Conservation (phyloP, 1,140 invertebrate species). For the Calephelis virginiensis region DNA sequence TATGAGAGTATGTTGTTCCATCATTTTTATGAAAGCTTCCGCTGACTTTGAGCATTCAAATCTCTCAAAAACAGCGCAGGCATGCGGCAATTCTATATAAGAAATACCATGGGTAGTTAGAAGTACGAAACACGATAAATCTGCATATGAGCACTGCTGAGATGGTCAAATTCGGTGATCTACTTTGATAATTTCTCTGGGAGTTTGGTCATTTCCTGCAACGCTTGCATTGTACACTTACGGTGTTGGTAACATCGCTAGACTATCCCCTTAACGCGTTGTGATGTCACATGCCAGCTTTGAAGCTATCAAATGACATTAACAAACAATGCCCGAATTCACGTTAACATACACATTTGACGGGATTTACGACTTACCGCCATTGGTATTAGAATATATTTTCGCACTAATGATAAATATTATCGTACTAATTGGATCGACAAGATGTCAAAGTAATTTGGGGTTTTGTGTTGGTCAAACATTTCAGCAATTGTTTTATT, state of each 20-base stretch:
- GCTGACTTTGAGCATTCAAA: too few species aligned
- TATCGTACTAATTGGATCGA: conserved; percentile 29
- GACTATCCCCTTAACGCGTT: conserved; percentile 33
- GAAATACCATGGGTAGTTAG: too few species aligned
- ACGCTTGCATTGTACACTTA: background rate
- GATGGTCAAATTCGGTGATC: too few species aligned
- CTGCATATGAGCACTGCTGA: too few species aligned
- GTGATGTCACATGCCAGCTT: conserved; percentile 50
- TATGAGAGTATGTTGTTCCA: too few species aligned
- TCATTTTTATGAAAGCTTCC: too few species aligned
- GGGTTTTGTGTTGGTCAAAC: conserved; percentile 23
- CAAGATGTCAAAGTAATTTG: conserved; percentile 35
- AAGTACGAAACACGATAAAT: too few species aligned
- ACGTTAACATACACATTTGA: conserved; percentile 21
- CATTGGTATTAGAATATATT: conserved; percentile 27
- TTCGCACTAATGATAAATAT: conserved; percentile 19
- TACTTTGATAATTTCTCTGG: too few species aligned
- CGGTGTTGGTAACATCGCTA: background rate
- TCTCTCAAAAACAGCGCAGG: too few species aligned
- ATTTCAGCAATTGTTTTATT: conserved; percentile 15
- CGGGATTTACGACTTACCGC: conserved; percentile 32
- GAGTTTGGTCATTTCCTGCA: too few species aligned
- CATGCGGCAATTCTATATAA: too few species aligned
- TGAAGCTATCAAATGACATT: conserved; percentile 52
- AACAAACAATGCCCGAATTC: conserved; percentile 43